Evolutionary conservation across 2,113 vertebrate species (phyloP).

Genomic region (Percopsis transmontana): DNA sequence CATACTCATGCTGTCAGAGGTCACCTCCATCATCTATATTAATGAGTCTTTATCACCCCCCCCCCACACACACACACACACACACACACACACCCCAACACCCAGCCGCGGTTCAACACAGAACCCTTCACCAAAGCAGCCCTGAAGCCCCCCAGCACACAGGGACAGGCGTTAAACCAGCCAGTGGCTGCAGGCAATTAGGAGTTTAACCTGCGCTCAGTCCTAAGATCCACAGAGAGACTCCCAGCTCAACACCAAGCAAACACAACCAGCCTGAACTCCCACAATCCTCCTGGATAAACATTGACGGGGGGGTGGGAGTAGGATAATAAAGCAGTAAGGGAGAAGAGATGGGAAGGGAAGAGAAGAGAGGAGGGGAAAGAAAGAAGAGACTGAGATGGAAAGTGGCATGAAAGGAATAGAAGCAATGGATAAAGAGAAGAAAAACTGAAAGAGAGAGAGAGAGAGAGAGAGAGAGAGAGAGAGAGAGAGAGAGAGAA

Average conservation of each 20-base stretch:
- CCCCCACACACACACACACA: slow-evolving; percentile 3
- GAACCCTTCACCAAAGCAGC: slow-evolving; percentile 40
- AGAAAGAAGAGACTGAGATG: background rate
- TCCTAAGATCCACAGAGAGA: slow-evolving; percentile 61
- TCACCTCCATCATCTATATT: slow-evolving; percentile 73
- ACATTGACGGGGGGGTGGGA: background rate
- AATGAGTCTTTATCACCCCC: slow-evolving; percentile 67
- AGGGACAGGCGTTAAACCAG: slow-evolving; percentile 66
- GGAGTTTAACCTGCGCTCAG: slow-evolving; percentile 74
- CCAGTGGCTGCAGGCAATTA: slow-evolving; percentile 69
- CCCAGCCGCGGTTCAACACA: slow-evolving; percentile 51
- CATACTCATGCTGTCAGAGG: slow-evolving; percentile 57
- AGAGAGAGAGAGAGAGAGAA: background rate
- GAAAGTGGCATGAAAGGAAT: background rate
- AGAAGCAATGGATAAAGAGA: background rate
- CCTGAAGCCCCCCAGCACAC: slow-evolving; percentile 50
- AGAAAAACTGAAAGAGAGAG: no score
- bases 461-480: background rate
- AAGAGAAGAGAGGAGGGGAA: background rate
- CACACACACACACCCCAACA: background rate
- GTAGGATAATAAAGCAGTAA: background rate
- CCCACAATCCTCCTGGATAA: no score
- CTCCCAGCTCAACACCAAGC: slow-evolving; percentile 53
- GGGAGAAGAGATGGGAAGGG: background rate
- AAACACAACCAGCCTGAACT: slow-evolving; percentile 65